These are phyloP conservation scores for Hirudo medicinalis DNA, from an alignment of 1,140 invertebrate genomes.

Conservation along the genomic window DNA sequence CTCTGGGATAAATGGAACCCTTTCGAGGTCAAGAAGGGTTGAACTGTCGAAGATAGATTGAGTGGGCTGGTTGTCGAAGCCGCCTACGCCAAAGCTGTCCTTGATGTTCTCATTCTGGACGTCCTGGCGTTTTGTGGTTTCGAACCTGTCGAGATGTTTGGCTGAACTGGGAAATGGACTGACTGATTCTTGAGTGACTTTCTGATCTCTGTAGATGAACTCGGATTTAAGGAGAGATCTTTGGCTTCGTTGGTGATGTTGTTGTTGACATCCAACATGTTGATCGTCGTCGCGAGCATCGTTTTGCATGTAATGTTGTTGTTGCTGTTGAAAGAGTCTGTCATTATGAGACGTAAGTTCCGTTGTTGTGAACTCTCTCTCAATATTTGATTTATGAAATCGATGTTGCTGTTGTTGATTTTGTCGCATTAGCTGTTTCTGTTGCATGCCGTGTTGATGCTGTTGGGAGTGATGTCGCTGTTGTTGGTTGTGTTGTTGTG, in stretches of 20 bases:
- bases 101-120: too few relatives aligned
- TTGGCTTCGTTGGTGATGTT: constrained; percentile 1
- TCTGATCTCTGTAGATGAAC: background rate
- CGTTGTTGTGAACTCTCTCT: background rate
- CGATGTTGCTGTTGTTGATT: constrained; percentile 1
- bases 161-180: too few relatives aligned
- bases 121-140: too few relatives aligned
- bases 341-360: background rate
- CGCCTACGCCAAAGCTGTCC: background rate
- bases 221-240: background rate
- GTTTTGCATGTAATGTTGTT: background rate
- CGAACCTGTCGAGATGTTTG: too few relatives aligned
- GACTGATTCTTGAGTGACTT: background rate
- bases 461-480: background rate
- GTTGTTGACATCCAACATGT: background rate
- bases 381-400: background rate
- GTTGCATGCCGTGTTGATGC: background rate
- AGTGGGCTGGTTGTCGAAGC: background rate
- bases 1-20: too few relatives aligned
- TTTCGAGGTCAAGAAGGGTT: too few relatives aligned
- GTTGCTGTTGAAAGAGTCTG: constrained; percentile 2
- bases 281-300: constrained; percentile 1
- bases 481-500: background rate
- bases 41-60: too few relatives aligned
- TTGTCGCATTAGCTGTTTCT: background rate